Evolutionary conservation across 2,888 invertebrate species (phyloP), one percentile per base, ranked within the genome.

Genomic region (Malthinus seriepunctatus): DNA sequence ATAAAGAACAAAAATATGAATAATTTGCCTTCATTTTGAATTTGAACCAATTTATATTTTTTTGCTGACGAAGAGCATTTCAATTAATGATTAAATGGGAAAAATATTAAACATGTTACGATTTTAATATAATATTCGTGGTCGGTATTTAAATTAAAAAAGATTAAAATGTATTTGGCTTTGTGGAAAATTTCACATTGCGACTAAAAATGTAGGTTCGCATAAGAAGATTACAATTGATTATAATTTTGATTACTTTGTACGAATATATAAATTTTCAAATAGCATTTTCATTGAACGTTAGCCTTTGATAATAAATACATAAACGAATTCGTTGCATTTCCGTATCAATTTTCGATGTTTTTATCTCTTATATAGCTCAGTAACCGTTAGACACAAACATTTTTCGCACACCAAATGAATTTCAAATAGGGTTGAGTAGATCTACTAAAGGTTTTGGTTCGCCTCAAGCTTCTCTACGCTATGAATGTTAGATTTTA

Each of bases 401-500:
- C 54, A 55, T 59, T 54, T 59, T 51, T 46, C 54, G 55, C 32
- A 60, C 60, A 42, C 51, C 47, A 55, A 60, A 60, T 55, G 60
- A 60, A 60, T 60, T 56, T 50, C 46, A 60, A 60, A 49, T 38
- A 56, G 52, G 47, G n/a, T 33, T 32, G 52, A 60, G 51, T 55
- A 55, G 51, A 39, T 55, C 42, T 47, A 32, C 51, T 35, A 46
- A 51, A 48, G 56, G 44, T 54, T 60, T 60, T 51, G 52, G 50
- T 45, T 53, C 46, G 51, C 56, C 55, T 37, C 12, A 39, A 55
- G 51, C 33, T 51, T 35, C 31, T 42, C 55, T 55, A 42, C 46
- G 50, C 54, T 39, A 59, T 59, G 59, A 59, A 59, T 59, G 59
- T 42, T 54, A 59, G 53, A 59, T 59, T 59, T 59, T 51, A 51